A percentile compares a stretch with the other conserved stretches of the same genome.
Conservation (phyloP, 2,797 vertebrate genomes). For the Amniataba percoides region DNA sequence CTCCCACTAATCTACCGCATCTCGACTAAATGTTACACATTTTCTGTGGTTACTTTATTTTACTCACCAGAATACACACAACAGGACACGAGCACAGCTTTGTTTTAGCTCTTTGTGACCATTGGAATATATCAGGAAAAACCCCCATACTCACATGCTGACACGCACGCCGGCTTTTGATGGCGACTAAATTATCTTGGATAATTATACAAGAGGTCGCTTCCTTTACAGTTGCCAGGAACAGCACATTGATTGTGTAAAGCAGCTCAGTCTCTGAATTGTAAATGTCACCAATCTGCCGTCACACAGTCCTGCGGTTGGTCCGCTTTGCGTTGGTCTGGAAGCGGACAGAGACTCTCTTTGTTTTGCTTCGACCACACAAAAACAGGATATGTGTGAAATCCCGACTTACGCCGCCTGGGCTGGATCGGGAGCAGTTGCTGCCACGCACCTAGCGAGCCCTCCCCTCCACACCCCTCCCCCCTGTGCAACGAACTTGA, state of each 20-base stretch:
- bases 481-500: not conserved
- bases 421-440: slow-evolving; percentile 2
- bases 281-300: slow-evolving; percentile 9
- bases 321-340: not conserved
- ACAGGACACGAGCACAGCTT: not conserved
- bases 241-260: not conserved
- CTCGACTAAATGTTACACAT: not conserved
- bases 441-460: slow-evolving; percentile 3
- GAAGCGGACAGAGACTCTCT: slow-evolving; percentile 12
- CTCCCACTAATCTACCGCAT: too few relatives aligned
- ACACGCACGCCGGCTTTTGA: not conserved
- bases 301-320: not conserved
- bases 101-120: not conserved
- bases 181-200: slow-evolving; percentile 7
- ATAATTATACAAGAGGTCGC: not conserved
- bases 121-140: not conserved
- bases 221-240: not conserved
- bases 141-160: not conserved
- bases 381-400: slow-evolving; percentile 19
- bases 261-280: slow-evolving; percentile 8
- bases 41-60: not conserved
- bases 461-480: not conserved
- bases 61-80: not conserved
- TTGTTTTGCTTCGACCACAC: slow-evolving; percentile 14
- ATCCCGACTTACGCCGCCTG: not conserved